Percentiles rank a stretch among this genome's conserved stretches.
Conservation (phyloP, 2,113 vertebrate genomes). For the Tachysurus vachellii region DNA sequence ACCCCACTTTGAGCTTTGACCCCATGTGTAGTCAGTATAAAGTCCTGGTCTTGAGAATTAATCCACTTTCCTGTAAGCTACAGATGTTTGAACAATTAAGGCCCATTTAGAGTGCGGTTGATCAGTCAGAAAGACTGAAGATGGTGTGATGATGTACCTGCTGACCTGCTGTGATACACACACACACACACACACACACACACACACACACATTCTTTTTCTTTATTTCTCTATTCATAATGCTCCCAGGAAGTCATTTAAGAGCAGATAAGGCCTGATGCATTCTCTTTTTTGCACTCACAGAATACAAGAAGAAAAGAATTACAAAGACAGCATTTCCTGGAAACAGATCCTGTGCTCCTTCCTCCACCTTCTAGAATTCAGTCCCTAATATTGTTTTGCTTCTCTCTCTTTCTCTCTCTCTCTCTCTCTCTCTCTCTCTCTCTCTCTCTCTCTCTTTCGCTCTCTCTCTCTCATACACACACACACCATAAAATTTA, state of each 20-base stretch:
- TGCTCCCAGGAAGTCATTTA: conserved; percentile 70
- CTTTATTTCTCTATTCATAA: conserved; percentile 63
- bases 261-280: conserved; percentile 65
- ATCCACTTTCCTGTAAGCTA: background rate
- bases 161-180: background rate
- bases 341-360: background rate
- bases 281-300: conserved; percentile 59
- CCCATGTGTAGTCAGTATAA: conserved; percentile 11
- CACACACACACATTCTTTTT: conserved; percentile 40
- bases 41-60: background rate
- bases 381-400: background rate
- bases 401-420: background rate
- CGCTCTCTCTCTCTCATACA: background rate
- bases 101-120: background rate
- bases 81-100: conserved; percentile 10
- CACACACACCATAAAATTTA: too few relatives aligned
- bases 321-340: conserved; percentile 49
- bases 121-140: background rate
- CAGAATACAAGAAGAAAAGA: conserved; percentile 59
- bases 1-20: conserved; percentile 25
- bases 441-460: background rate
- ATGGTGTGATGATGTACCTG: background rate
- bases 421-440: background rate
- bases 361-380: background rate
- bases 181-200: background rate